Percentiles rank a stretch among this genome's conserved stretches.
These are phyloP conservation scores for Pluvialis apricaria DNA, from an alignment of 2,113 vertebrate genomes.

Conservation along the genomic window DNA sequence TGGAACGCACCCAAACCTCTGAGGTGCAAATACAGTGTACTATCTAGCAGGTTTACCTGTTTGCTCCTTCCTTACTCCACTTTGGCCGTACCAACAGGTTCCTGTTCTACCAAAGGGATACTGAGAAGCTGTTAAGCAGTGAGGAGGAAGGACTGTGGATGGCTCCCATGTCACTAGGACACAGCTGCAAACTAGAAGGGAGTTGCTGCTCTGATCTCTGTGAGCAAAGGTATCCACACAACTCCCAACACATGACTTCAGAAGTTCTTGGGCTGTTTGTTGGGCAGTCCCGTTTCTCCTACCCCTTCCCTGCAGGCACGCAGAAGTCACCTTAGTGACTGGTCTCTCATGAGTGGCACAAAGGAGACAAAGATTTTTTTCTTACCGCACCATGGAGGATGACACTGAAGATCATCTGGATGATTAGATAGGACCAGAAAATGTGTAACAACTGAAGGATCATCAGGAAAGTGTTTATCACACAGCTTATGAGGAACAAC, in stretches of 20 bases:
- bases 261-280: background rate
- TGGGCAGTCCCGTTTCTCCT: background rate
- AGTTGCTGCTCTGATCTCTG: background rate
- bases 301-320: background rate
- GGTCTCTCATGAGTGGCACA: background rate
- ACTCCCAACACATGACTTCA: background rate
- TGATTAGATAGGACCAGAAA: constrained; percentile 82
- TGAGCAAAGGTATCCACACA: background rate
- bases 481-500: constrained; percentile 74
- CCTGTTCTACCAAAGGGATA: background rate
- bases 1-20: background rate
- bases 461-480: constrained; percentile 77
- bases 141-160: background rate
- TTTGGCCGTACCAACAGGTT: background rate
- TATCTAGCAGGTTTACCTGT: background rate
- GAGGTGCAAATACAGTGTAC: background rate
- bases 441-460: constrained; percentile 79
- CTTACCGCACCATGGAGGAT: constrained; percentile 72
- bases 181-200: background rate
- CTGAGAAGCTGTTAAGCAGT: background rate
- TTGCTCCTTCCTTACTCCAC: background rate
- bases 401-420: constrained; percentile 77
- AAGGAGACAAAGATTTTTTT: background rate
- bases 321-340: background rate
- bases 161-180: background rate